Evolutionary conservation across 2,113 vertebrate species (phyloP), one percentile per base, ranked within the genome.

Genomic region (Grammatotria lemairii): DNA sequence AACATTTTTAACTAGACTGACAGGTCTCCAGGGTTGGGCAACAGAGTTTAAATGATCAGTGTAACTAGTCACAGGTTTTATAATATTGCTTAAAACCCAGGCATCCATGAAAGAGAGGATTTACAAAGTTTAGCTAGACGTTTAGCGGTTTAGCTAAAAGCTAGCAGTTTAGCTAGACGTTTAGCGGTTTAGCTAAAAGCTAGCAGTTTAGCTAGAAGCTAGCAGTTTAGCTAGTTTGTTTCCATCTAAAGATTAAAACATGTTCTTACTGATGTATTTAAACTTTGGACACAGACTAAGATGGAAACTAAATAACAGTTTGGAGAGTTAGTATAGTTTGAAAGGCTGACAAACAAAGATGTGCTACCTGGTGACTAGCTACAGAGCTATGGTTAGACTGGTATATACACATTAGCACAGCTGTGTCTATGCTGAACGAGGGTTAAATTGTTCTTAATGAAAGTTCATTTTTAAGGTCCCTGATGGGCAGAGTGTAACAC

Each of bases 341-440:
- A 9, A 14, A 4, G 21, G 38, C 14, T 45, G 3, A 23, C 38
- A 16, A 26, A 45, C 38, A 42, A 23, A 42, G 65, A 70, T 26
- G 38, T 42, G 13, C 21, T 73, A 26, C 38, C 65, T 45, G 13
- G 13, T 45, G 38, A 16, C 68, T 73, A 26, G 40, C 68, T 70
- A 23, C 11, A 70, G 35, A 23, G n/a, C 35, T 17, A 26, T 17
- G 21, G 65, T 73, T 73, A 45, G 65, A 16, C 68, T 5, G 42
- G 5, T 45, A 5, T 28, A 17, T 47, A 28, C 38, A 3, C 68
- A 47, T 73, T 17, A 7, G 40, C 23, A 75, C 68, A 47, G 14
- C 28, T 2, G 23, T 45, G 16, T 33, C 57, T 26, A 3, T 19
- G 3, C 13, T 28, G 14, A 17, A 8, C 7, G 0, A 8, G 6